These are phyloP conservation scores for Eupeodes latifasciatus DNA, from an alignment of 2,888 invertebrate species.

Conservation along the genomic window DNA sequence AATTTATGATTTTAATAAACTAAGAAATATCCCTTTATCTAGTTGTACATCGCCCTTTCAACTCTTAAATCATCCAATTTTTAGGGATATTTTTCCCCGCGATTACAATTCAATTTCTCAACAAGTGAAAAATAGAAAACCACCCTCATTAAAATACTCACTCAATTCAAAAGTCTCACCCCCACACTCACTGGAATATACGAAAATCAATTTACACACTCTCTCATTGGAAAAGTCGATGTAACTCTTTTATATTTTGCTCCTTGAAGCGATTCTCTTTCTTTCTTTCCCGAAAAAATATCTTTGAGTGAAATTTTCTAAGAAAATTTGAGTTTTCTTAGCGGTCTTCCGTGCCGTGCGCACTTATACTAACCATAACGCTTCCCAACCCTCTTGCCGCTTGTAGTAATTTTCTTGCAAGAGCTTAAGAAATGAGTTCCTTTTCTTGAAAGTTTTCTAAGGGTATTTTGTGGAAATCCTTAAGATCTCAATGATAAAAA, in stretches of 20 bases:
- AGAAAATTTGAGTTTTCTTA: slow-evolving; percentile 35
- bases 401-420: slow-evolving; percentile 7
- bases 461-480: slow-evolving; percentile 51
- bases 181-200: slow-evolving; percentile 15
- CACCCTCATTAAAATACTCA: slow-evolving; percentile 9
- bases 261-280: slow-evolving; percentile 4
- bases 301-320: slow-evolving; percentile 53
- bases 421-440: slow-evolving; percentile 29
- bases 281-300: slow-evolving; percentile 8
- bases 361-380: slow-evolving; percentile 1
- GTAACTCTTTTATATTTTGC: not conserved
- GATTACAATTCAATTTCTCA: slow-evolving; percentile 29
- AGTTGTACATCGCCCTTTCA: not conserved
- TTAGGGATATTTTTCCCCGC: not conserved
- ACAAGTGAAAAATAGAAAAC: slow-evolving; percentile 43
- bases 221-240: slow-evolving; percentile 1
- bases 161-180: not conserved
- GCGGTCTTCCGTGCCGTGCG: not conserved
- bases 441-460: slow-evolving; percentile 35
- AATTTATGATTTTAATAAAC: not conserved
- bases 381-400: not conserved
- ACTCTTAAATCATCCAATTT: not conserved
- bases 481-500: slow-evolving; percentile 38
- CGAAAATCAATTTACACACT: not conserved
- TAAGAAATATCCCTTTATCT: not conserved